Evolutionary conservation across 1,140 invertebrate genomes (phyloP).

Genomic region (Temnothorax nylanderi): DNA sequence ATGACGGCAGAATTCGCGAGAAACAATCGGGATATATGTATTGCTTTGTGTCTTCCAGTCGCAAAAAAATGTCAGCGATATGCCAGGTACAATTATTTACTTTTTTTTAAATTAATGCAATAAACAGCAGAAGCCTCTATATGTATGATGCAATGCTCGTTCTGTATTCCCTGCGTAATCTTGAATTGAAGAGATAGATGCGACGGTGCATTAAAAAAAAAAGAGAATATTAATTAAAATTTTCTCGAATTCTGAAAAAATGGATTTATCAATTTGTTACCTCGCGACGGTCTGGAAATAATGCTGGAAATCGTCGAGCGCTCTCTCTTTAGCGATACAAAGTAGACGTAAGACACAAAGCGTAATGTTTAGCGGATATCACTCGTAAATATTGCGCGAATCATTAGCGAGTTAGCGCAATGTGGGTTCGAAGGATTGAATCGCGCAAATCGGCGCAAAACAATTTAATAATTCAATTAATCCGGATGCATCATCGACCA

Average conservation of each 20-base stretch:
- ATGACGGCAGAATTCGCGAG: not conserved
- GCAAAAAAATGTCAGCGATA: slow-evolving; percentile 14
- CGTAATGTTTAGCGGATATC: not conserved
- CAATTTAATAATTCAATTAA: slow-evolving; percentile 59
- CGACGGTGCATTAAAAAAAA: not conserved
- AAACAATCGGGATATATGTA: not conserved
- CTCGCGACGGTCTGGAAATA: not conserved
- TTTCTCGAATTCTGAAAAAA: not conserved
- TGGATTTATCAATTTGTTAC: not conserved
- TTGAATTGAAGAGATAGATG: not conserved
- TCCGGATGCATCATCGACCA: slow-evolving; percentile 36
- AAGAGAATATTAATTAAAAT: not conserved
- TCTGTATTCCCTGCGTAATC: not conserved
- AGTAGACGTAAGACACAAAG: no score
- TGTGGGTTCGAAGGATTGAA: not conserved
- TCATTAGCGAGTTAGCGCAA: not conserved
- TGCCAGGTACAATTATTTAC: not conserved
- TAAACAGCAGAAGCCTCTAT: not conserved
- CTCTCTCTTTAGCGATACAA: not conserved
- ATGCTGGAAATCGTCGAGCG: not conserved
- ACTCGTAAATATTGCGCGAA: slow-evolving; percentile 1
- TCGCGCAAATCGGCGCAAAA: not conserved
- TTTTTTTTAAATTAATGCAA: slow-evolving; percentile 7
- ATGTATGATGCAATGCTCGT: not conserved
- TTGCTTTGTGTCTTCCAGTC: not conserved